Conservation (phyloP, 2,888 invertebrate genomes). For the Metalampra italica region DNA sequence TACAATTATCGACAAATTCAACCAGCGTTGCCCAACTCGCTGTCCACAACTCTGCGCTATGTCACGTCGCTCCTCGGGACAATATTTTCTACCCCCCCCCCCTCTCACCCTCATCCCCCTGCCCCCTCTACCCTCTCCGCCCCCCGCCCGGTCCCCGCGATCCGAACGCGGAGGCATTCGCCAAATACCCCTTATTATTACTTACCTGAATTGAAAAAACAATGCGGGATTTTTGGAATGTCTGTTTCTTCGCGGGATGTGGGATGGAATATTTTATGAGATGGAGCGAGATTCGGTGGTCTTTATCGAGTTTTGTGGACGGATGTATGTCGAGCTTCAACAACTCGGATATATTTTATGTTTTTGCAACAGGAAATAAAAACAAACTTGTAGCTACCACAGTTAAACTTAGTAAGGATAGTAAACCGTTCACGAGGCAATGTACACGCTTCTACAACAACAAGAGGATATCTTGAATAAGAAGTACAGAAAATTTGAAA, state of each 20-base stretch:
- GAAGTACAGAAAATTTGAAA: too few relatives aligned
- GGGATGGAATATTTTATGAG: neutral
- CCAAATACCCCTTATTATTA: conserved; percentile 34
- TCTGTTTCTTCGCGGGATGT: neutral
- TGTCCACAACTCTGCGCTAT: conserved; percentile 11
- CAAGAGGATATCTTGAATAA: too few relatives aligned
- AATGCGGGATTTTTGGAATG: conserved; percentile 11
- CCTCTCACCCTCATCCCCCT: conserved; percentile 11
- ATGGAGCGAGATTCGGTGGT: neutral
- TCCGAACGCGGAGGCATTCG: conserved; percentile 26
- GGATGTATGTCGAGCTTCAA: neutral
- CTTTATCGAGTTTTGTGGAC: neutral
- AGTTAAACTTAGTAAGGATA: too few relatives aligned
- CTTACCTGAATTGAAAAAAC: conserved; percentile 42
- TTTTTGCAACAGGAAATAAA: too few relatives aligned
- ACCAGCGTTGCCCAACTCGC: neutral
- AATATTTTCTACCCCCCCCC: conserved; percentile 31
- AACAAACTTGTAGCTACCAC: too few relatives aligned
- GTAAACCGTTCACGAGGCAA: too few relatives aligned
- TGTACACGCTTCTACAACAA: too few relatives aligned
- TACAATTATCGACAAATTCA: conserved; percentile 2
- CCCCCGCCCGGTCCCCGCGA: conserved; percentile 7
- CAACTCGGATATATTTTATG: neutral
- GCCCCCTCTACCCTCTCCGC: conserved; percentile 8
- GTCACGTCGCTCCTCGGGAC: conserved; percentile 40